Evolutionary conservation across 1,140 invertebrate genomes (phyloP).

Genomic region (Hyles euphorbiae): DNA sequence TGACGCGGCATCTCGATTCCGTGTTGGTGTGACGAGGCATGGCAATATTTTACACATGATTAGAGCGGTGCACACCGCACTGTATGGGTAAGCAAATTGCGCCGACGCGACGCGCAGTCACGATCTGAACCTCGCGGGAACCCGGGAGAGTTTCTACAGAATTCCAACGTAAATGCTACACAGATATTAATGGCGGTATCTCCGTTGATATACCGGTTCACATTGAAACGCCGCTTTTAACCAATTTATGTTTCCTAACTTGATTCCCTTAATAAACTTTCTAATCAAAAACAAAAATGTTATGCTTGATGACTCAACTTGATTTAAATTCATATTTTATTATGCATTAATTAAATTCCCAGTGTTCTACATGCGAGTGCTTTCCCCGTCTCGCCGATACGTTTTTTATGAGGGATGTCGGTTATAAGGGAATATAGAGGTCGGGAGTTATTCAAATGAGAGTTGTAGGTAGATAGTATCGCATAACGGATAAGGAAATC

Average conservation of each 20-base stretch:
- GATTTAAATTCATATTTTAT: conserved; percentile 24
- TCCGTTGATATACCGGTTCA: conserved; percentile 23
- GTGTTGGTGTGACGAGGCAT: conserved; percentile 57
- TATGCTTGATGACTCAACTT: conserved; percentile 13
- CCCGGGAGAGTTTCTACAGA: conserved; percentile 65
- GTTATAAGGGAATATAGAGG: conserved; percentile 42
- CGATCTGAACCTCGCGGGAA: conserved; percentile 70
- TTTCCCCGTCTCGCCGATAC: conserved; percentile 5
- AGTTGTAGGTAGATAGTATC: conserved; percentile 54
- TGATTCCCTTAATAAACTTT: conserved; percentile 21
- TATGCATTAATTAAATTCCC: conserved; percentile 25
- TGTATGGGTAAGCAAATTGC: conserved; percentile 74
- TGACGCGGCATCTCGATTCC: conserved; percentile 60
- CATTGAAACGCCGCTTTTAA: conserved; percentile 24
- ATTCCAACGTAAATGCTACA: conserved; percentile 70
- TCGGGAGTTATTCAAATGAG: conserved; percentile 64
- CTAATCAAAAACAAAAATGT: conserved; percentile 18
- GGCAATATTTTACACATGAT: conserved; percentile 74
- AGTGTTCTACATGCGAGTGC: neutral
- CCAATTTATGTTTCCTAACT: conserved; percentile 18
- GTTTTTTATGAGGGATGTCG: conserved; percentile 40
- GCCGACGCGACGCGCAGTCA: conserved; percentile 64
- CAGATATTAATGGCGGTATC: conserved; percentile 64
- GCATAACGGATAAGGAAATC: conserved; percentile 64
- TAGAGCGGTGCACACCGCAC: conserved; percentile 57